Evolutionary conservation across 2,888 invertebrate genomes (phyloP), one percentile per base, ranked within the genome.

Genomic region (Odontothrips loti): DNA sequence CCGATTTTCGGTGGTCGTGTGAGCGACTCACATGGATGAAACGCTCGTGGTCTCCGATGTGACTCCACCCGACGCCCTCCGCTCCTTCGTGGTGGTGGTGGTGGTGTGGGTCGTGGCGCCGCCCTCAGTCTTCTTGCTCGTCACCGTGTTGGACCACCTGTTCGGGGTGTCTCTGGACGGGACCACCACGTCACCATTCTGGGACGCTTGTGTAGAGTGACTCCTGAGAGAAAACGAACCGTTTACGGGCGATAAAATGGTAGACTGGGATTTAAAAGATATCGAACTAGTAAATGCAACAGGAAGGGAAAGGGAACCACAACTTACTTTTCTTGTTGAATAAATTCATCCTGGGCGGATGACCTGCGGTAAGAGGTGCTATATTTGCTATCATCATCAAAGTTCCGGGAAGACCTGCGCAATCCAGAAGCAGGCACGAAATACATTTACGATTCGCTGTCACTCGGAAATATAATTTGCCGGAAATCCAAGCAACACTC

Each of bases 61-160:
- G 68, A 68, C 68, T 23, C 68, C 68, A 6, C 68, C 68, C n/a
- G 68, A 68, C 27, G 68, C n/a, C 11, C 68, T 20, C 23, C 68
- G 68, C 68, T 68, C 68, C 9, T 68, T 68, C 9, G 68, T 23
- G 11, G 68, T 68, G 9, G 68, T 68, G 8, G 68, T 68, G 68
- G 68, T 68, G n/a, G 68, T 23, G 68, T 23, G 68, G 9, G 68
- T 68, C 11, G 68, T 68, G 27, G 68, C 68, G 11, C 27, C 68
- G 68, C 68, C 68, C n/a, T 68, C 68, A 68, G 68, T 68, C 68
- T 68, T 68, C 27, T 23, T 68, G 68, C 23, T 23, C 11, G 68
- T 68, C n/a, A 68, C 68, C 23, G 68, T 68, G 27, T 23, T 68
- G 68, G 68, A 68, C 68, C 68, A 68, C 11, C 27, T 20, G 68